These are phyloP conservation scores for Nicator chloris DNA, from an alignment of 2,113 vertebrate species.

Conservation along the genomic window DNA sequence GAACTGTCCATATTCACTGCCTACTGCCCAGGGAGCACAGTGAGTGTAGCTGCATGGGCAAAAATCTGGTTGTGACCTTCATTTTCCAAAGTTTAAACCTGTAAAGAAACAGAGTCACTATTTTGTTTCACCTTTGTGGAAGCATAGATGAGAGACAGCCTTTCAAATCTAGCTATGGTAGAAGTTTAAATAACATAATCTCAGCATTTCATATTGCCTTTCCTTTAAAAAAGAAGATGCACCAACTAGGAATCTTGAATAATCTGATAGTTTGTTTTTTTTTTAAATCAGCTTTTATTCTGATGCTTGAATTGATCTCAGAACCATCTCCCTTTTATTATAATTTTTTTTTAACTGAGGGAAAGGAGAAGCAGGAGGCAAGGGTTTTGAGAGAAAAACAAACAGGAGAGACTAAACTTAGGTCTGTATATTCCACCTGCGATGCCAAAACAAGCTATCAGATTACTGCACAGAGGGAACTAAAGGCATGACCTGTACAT, in stretches of 20 bases:
- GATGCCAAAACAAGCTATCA: conserved; percentile 37
- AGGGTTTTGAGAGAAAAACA: neutral
- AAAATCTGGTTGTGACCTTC: neutral
- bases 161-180: neutral
- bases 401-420: neutral
- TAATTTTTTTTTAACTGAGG: neutral
- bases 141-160: neutral
- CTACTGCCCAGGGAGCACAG: neutral
- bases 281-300: neutral
- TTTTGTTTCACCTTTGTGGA: neutral
- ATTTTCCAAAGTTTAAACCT: neutral
- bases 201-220: neutral
- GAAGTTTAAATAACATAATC: neutral
- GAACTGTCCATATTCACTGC: neutral
- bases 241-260: neutral
- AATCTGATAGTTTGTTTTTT: neutral
- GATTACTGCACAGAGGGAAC: neutral
- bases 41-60: neutral
- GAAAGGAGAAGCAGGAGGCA: neutral
- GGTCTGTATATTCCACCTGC: neutral
- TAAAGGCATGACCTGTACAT: conserved; percentile 13
- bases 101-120: neutral
- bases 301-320: neutral
- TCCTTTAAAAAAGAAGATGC: neutral
- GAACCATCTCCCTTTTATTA: neutral